A percentile compares a stretch with the other conserved stretches of the same genome.
These are phyloP conservation scores for Thripadectes ignobilis DNA, from an alignment of 2,797 vertebrate genomes.

Conservation along the genomic window DNA sequence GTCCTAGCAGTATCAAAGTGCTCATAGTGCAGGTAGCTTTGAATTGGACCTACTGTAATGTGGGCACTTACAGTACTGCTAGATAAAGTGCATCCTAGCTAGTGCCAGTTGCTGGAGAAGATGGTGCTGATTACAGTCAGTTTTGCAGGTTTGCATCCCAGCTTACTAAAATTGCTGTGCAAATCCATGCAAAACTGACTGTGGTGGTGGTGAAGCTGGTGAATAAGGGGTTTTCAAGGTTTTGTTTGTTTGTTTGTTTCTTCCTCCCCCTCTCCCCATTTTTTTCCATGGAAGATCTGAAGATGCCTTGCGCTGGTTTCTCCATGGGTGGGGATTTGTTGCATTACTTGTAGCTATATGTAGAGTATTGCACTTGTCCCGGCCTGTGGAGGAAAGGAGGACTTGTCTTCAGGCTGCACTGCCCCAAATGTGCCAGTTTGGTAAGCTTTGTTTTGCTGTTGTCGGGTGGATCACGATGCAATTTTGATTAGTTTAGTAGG, in stretches of 20 bases:
- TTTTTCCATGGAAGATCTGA: neutral
- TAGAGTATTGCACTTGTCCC: slow-evolving; percentile 89
- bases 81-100: slow-evolving; percentile 71
- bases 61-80: slow-evolving; percentile 94
- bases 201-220: slow-evolving; percentile 70
- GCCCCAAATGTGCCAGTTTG: neutral
- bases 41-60: slow-evolving; percentile 89
- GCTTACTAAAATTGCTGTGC: slow-evolving; percentile 90
- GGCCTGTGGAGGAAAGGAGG: slow-evolving; percentile 84
- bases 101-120: slow-evolving; percentile 9
- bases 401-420: slow-evolving; percentile 47
- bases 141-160: slow-evolving; percentile 97
- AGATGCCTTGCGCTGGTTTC: slow-evolving; percentile 64
- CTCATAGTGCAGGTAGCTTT: slow-evolving; percentile 99
- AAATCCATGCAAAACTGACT: slow-evolving; percentile 99
- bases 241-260: neutral
- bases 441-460: slow-evolving; percentile 85
- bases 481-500: slow-evolving; percentile 85
- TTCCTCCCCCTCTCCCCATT: rapidly evolving
- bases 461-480: slow-evolving; percentile 94
- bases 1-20: slow-evolving; percentile 94
- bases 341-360: slow-evolving; percentile 79
- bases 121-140: slow-evolving; percentile 79
- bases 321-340: slow-evolving; percentile 84
- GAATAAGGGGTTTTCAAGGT: neutral